A percentile compares a stretch with the other conserved stretches of the same genome.
These are phyloP conservation scores for Metopolophium dirhodum DNA, from an alignment of 1,140 invertebrate species.

Conservation along the genomic window DNA sequence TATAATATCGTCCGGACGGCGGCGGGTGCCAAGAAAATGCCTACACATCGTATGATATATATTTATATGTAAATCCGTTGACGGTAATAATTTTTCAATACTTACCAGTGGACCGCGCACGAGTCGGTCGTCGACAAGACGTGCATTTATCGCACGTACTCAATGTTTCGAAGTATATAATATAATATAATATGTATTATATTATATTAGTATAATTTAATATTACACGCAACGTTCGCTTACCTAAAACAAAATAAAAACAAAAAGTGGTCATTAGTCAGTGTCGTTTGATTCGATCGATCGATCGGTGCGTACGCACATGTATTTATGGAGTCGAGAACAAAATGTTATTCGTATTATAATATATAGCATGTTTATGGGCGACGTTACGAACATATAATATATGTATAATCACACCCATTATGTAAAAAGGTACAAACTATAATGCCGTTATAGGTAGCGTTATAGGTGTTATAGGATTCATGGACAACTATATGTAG, in stretches of 20 bases:
- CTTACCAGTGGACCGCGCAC: neutral
- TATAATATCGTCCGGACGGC: neutral
- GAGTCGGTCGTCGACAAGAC: neutral
- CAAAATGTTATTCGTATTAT: neutral
- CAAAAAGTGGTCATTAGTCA: slow-evolving; percentile 16
- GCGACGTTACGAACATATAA: neutral
- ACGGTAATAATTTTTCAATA: neutral
- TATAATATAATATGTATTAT: neutral
- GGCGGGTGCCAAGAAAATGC: slow-evolving; percentile 26
- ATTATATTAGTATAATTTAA: neutral
- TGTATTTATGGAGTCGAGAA: neutral
- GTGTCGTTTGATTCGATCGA: neutral
- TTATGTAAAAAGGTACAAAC: too few species aligned
- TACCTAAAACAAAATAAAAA: slow-evolving; percentile 53
- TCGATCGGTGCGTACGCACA: neutral
- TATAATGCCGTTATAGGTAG: neutral
- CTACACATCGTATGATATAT: neutral
- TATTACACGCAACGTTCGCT: neutral
- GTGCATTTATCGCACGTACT: neutral
- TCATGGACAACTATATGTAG: too few species aligned
- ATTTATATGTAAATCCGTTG: neutral
- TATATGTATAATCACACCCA: neutral
- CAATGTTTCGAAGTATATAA: neutral
- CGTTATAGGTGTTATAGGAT: neutral
- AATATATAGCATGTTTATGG: neutral